Evolutionary conservation across 2,888 invertebrate genomes (phyloP), one percentile per base, ranked within the genome.

Genomic region (Drosophila macrospina): DNA sequence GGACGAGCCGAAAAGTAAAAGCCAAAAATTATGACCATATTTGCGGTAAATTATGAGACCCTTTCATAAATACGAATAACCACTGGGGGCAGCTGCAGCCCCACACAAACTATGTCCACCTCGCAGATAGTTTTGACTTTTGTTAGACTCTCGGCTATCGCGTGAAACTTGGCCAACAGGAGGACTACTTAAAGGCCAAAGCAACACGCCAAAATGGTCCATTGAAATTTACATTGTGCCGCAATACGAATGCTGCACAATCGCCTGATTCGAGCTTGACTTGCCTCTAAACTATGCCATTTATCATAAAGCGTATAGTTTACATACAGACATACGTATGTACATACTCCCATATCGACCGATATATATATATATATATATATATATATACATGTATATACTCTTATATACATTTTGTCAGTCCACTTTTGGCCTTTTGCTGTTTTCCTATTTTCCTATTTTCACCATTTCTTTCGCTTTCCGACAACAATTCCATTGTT

Each of bases 31-130:
- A 88, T 90, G 86, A 79, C 86, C 88, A 86, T 90, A 89, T 90
- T 90, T 90, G 89, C 66, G 80, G 78, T 87, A 90, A 90, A 80
- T 89, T 90, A 90, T 90, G 87, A 85, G 77, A 71, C 85, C 87
- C 85, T 88, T 89, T 81, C 89, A 85, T 87, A 88, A 89, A 84
- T 84, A 55, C 24, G 61, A 45, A 15, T 16, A 37, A 78, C 24
- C 42, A 71, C 63, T 61, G 64, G 57, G 56, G 57, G 72, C 74
- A 70, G 74, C 73, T 57, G 67, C 56, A 64, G 45, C 56, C 30
- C 5, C 50, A 83, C 73, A 77, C 51, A 69, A 11, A 64, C 74
- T 42, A 13, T 24, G 34, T 8, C 24, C 50, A 37, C n/a, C 24
- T 4, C 16, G 30, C 5, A 13, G 24, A 15, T 48, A 48, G 32